Conservation (phyloP, 2,888 invertebrate species). For the Clitarchus hookeri region DNA sequence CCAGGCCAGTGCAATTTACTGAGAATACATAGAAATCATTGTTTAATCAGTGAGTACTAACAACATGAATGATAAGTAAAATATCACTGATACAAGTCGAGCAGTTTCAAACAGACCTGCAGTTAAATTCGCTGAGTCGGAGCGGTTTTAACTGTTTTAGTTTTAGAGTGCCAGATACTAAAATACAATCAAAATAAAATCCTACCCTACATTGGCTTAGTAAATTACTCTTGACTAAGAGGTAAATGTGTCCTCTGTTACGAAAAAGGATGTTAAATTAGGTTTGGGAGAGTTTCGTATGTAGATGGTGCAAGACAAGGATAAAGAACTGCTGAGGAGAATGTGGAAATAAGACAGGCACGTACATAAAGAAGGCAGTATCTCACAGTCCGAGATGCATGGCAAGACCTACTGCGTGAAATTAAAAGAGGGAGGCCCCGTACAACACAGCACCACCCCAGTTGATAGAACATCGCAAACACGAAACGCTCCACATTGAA, state of each 20-base stretch:
- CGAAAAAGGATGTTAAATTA: not conserved
- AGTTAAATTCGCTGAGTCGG: too few relatives aligned
- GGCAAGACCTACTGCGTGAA: not conserved
- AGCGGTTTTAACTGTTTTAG: too few relatives aligned
- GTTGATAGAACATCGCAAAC: not conserved
- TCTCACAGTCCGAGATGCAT: not conserved
- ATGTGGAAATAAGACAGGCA: not conserved
- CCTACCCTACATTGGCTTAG: not conserved
- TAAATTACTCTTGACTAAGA: not conserved
- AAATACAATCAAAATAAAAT: not conserved
- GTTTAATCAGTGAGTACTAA: too few relatives aligned
- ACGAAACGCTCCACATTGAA: too few relatives aligned
- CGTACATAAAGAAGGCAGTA: not conserved
- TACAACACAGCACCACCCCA: not conserved
- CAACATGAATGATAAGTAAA: too few relatives aligned
- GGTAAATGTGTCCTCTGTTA: not conserved
- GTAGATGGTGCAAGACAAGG: not conserved
- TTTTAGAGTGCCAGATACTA: too few relatives aligned
- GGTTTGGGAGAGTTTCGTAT: not conserved
- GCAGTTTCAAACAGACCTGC: too few relatives aligned
- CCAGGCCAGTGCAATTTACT: too few relatives aligned
- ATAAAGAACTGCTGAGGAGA: not conserved
- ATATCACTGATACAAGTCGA: too few relatives aligned
- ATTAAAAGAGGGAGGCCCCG: not conserved
- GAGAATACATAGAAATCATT: too few relatives aligned